These are phyloP conservation scores for Procambarus virginalis DNA, from an alignment of 1,140 invertebrate species.

Conservation along the genomic window DNA sequence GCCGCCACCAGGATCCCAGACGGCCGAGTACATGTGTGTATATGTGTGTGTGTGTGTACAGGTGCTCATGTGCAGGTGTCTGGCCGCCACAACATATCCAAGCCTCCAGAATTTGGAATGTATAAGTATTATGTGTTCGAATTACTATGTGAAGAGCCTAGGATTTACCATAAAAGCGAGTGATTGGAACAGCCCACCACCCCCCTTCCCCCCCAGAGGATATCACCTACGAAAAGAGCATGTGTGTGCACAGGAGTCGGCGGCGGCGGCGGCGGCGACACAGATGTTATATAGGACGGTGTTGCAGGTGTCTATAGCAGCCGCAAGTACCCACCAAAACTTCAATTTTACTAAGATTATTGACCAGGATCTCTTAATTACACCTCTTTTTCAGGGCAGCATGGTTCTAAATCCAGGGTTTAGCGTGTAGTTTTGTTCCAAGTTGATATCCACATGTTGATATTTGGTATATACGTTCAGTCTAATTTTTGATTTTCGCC, in stretches of 20 bases:
- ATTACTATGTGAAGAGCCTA: background rate
- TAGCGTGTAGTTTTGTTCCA: no score
- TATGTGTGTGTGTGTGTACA: background rate
- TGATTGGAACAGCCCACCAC: no score
- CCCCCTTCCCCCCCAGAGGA: background rate
- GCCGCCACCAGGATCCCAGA: background rate
- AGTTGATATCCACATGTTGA: no score
- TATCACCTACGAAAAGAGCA: background rate
- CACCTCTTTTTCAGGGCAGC: background rate
- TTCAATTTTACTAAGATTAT: background rate
- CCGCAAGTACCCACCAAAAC: slow-evolving; percentile 34
- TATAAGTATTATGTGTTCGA: background rate
- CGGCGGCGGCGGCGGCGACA: slow-evolving; percentile 25
- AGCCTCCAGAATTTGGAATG: background rate
- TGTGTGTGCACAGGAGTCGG: background rate
- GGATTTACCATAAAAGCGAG: background rate
- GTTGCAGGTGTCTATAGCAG: slow-evolving; percentile 37
- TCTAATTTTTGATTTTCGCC: no score
- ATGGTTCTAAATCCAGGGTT: no score
- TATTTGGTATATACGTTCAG: no score
- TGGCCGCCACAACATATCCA: background rate
- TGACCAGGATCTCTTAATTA: background rate
- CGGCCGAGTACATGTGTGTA: slow-evolving; percentile 16
- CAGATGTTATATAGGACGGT: slow-evolving; percentile 13
- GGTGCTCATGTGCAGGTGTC: slow-evolving; percentile 8